Evolutionary conservation across 2,888 invertebrate species (phyloP), one percentile per base, ranked within the genome.

Genomic region (Pollenia amentaria): DNA sequence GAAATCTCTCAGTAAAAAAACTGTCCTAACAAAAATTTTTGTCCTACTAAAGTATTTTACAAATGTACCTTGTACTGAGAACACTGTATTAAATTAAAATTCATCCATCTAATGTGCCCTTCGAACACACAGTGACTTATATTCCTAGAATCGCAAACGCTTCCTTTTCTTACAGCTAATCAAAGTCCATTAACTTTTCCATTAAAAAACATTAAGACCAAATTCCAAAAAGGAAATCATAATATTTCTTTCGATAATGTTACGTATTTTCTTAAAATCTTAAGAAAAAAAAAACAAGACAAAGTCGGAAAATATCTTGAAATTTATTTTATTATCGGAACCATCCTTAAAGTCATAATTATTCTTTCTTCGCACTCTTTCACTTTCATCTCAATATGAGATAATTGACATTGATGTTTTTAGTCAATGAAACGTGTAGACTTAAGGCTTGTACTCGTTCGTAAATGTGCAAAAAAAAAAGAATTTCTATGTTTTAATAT

Each of bases 351-450:
- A 44, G 44, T 44, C 29, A 51, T 29, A 29, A 40, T 42, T 6
- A 29, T 3, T 48, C 16, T 29, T 67, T 57, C 38, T 70, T 60
- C 48, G 21, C 60, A 70, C 21, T 62, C 77, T 46, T 70, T 79
- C 62, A 69, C 70, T 79, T 79, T 79, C 79, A 69, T 70, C 79
- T 70, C 2, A 16, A 14, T 38, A 40, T 64, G 77, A 46, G 57
- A 46, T 53, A 76, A 76, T 44, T 76, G 76, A 57, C 67, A 67
- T 67, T 77, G 77, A 77, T 77, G 55, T 38, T 67, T 29, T 67
- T 14, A 65, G 53, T 46, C 65, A 55, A 65, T 53, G 18, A 12
- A 75, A 62, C 62, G 76, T 38, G 42, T 12, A 44, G 44, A 12
- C 29, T 0, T 3, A 51, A 76, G 53, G 44, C 64, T 76, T n/a